Percentiles rank a stretch among this genome's conserved stretches.
phyloP scores from a whole-genome alignment of 2,888 invertebrate species.

The Agrochola circellaris region DNA sequence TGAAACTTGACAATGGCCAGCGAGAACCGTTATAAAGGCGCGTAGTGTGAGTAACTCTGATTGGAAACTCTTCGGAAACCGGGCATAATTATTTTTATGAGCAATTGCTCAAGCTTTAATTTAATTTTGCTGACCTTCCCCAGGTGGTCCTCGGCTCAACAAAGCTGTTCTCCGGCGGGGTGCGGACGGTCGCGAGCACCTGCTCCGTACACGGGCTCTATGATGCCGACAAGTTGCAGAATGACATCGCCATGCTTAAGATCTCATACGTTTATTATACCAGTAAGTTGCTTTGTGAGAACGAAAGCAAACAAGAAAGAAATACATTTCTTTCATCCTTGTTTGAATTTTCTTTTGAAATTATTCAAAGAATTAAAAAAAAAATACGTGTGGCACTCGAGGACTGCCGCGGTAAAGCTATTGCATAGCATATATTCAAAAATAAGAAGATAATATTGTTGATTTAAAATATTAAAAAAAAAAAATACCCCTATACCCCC shows the following conservation, averaged over 20 bases:
- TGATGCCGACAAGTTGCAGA: constrained; percentile 47
- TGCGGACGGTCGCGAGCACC: constrained; percentile 50
- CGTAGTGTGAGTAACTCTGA: not conserved
- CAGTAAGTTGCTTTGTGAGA: constrained; percentile 49
- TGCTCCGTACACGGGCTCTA: constrained; percentile 64
- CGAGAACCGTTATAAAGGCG: no score
- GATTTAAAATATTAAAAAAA: no score
- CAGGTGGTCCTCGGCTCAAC: constrained; percentile 63
- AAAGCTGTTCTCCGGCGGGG: constrained; percentile 67
- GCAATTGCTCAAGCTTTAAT: not conserved
- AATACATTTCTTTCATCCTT: no score
- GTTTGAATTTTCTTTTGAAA: no score
- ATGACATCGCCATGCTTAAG: constrained; percentile 70
- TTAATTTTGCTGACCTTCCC: not conserved
- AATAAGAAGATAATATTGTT: no score
- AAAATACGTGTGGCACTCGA: no score
- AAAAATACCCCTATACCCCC: no score
- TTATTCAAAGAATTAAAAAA: no score
- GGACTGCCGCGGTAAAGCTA: no score
- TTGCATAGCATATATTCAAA: no score
- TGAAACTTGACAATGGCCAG: no score
- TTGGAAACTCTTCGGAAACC: not conserved
- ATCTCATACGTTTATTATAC: constrained; percentile 58
- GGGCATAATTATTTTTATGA: not conserved
- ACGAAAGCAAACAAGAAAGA: no score